A percentile compares a stretch with the other conserved stretches of the same genome.
Evolutionary conservation across 1,140 invertebrate genomes (phyloP).

Genomic region (Heliconius congener): DNA sequence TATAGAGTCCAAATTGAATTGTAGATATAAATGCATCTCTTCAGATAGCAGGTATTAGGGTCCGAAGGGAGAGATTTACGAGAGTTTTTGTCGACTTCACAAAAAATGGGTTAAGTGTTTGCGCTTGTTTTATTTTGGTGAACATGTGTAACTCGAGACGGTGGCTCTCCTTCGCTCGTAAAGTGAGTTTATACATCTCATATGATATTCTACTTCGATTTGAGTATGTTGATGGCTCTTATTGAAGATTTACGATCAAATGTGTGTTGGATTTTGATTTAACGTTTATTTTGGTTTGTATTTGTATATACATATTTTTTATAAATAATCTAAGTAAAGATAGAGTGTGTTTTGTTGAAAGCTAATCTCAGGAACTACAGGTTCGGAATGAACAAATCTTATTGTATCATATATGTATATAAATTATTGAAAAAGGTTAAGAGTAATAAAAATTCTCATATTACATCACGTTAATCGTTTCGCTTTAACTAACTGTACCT

Average conservation of each 20-base stretch:
- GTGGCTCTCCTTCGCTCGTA: conserved; percentile 19
- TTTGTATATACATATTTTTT: too few species aligned
- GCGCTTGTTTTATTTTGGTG: conserved; percentile 60
- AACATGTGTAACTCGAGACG: conserved; percentile 59
- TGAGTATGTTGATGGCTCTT: background rate
- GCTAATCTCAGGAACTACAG: too few species aligned
- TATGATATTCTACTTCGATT: background rate
- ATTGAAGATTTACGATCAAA: background rate
- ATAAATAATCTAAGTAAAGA: too few species aligned
- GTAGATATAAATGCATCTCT: conserved; percentile 44
- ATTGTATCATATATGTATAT: too few species aligned
- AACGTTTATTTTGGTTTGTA: too few species aligned
- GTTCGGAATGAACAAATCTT: too few species aligned
- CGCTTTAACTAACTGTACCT: too few species aligned
- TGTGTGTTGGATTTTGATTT: too few species aligned
- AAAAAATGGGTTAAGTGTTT: conserved; percentile 70
- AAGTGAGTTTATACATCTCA: background rate
- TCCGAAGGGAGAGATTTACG: conserved; percentile 55
- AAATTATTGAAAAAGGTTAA: too few species aligned
- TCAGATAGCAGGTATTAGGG: conserved; percentile 49
- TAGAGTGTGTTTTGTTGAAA: too few species aligned
- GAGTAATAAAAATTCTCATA: too few species aligned
- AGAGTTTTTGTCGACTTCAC: conserved; percentile 54
- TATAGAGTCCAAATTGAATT: conserved; percentile 35
- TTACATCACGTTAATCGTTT: too few species aligned